Conservation (phyloP, 2,113 vertebrate species). For the Ammodytes marinus region DNA sequence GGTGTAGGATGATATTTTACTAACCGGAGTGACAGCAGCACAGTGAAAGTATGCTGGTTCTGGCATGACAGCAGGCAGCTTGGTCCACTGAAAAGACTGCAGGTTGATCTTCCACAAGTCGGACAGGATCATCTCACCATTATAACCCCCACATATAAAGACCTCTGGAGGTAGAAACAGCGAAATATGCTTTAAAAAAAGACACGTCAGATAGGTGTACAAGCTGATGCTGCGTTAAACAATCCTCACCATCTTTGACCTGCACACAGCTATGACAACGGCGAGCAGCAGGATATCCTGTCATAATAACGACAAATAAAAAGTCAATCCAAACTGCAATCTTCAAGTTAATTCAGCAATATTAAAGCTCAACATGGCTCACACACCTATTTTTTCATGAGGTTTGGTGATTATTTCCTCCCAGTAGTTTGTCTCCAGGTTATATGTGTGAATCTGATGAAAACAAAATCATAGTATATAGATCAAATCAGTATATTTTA, state of each 20-base stretch:
- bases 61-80: slow-evolving; percentile 93
- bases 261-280: slow-evolving; percentile 98
- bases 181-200: neutral
- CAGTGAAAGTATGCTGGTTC: slow-evolving; percentile 98
- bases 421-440: slow-evolving; percentile 98
- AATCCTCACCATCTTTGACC: slow-evolving; percentile 92
- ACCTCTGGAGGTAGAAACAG: slow-evolving; percentile 85
- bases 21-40: slow-evolving; percentile 96
- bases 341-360: neutral
- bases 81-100: slow-evolving; percentile 94
- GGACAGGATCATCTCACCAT: slow-evolving; percentile 93
- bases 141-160: slow-evolving; percentile 96
- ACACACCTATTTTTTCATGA: slow-evolving; percentile 92
- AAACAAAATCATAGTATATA: slow-evolving; percentile 1
- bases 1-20: slow-evolving; percentile 46
- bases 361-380: neutral
- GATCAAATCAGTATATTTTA: neutral
- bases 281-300: slow-evolving; percentile 95
- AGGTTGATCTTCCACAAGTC: slow-evolving; percentile 97
- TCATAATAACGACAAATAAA: neutral
- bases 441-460: slow-evolving; percentile 94
- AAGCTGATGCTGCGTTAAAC: neutral
- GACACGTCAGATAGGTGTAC: neutral
- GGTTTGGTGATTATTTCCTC: slow-evolving; percentile 95
- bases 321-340: neutral